A percentile compares a stretch with the other conserved stretches of the same genome.
phyloP scores from a whole-genome alignment of 2,888 invertebrate species.

The Tanytarsus gracilentus region DNA sequence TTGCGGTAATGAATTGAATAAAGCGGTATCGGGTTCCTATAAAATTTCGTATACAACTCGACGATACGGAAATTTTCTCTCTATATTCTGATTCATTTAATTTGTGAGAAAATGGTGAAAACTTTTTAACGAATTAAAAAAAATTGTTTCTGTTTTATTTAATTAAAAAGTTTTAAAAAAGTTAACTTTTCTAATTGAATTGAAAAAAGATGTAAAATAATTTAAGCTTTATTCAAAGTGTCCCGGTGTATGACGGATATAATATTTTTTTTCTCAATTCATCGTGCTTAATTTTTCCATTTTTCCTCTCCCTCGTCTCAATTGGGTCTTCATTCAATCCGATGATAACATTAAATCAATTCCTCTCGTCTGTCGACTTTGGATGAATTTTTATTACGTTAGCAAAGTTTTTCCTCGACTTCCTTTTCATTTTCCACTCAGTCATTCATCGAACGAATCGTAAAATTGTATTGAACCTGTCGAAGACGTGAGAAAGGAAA shows the following conservation, averaged over 20 bases:
- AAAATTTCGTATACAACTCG: constrained; percentile 5
- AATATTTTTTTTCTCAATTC: not conserved
- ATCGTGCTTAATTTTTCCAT: not conserved
- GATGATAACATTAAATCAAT: constrained; percentile 15
- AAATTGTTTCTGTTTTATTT: too few relatives aligned
- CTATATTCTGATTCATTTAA: too few relatives aligned
- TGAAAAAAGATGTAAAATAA: too few relatives aligned
- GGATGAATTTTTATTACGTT: not conserved
- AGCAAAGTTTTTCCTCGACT: not conserved
- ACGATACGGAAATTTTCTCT: not conserved
- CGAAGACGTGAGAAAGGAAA: not conserved
- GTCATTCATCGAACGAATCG: not conserved
- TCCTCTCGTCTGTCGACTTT: not conserved
- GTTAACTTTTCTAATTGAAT: too few relatives aligned
- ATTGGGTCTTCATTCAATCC: not conserved
- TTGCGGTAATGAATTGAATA: constrained; percentile 19
- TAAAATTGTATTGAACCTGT: not conserved
- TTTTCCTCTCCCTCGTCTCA: not conserved
- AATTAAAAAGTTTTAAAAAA: too few relatives aligned
- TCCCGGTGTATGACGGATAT: too few relatives aligned
- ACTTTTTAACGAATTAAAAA: too few relatives aligned
- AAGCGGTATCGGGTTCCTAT: not conserved
- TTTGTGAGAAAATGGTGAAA: too few relatives aligned
- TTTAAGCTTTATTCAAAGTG: too few relatives aligned
- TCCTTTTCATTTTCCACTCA: not conserved